A percentile compares a stretch with the other conserved stretches of the same genome.
Evolutionary conservation across 1,140 invertebrate species (phyloP).

Genomic region (Pogonomyrmex barbatus): DNA sequence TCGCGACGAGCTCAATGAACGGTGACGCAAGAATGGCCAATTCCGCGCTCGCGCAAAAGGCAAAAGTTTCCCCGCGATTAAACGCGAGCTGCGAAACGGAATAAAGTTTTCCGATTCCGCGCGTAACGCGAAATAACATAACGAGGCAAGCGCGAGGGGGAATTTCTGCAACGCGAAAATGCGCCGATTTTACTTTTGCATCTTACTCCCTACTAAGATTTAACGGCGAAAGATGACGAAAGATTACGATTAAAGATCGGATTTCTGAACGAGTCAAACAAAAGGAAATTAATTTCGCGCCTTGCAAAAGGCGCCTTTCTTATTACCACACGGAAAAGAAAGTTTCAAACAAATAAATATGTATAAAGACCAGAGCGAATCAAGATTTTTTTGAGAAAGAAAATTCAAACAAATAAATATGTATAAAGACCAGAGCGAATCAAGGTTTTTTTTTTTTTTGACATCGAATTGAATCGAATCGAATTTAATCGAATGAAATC

Average conservation of each 20-base stretch:
- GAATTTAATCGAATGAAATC: no score
- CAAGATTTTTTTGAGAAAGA: no score
- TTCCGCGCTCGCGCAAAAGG: conserved; percentile 18
- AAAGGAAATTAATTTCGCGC: conserved; percentile 9
- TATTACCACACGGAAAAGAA: no score
- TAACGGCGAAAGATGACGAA: conserved; percentile 14
- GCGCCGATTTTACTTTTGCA: background rate
- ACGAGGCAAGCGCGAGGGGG: background rate
- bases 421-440: no score
- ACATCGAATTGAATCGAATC: no score
- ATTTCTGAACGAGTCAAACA: background rate
- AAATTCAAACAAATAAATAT: no score
- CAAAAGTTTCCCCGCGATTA: conserved; percentile 44
- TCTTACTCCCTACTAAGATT: background rate
- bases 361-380: no score
- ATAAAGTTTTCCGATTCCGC: conserved; percentile 23
- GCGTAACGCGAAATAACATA: background rate
- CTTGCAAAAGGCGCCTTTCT: background rate
- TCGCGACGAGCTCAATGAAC: conserved; percentile 7
- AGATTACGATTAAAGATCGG: background rate
- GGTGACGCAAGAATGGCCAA: conserved; percentile 12
- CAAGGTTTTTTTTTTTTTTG: no score
- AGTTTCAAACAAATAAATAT: no score
- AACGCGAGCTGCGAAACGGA: background rate
- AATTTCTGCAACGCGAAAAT: conserved; percentile 28